Percentiles rank a stretch among this genome's conserved stretches.
Evolutionary conservation across 2,888 invertebrate genomes (phyloP).

Genomic region (Cyrtodaria siliqua): DNA sequence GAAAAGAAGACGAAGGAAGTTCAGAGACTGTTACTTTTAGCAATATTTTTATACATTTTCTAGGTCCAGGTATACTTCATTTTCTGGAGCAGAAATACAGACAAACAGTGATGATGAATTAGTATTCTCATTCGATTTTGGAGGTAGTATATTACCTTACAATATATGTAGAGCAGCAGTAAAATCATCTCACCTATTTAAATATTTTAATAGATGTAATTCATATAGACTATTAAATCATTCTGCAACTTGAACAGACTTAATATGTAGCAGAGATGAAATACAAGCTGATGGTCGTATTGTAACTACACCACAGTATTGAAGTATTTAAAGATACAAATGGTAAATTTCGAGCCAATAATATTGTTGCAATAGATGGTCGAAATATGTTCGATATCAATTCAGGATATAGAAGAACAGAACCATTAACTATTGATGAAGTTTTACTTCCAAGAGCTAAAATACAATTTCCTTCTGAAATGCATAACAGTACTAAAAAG

Average conservation of each 20-base stretch:
- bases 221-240: conserved; percentile 3
- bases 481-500: background rate
- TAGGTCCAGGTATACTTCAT: conserved; percentile 14
- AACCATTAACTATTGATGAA: background rate
- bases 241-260: background rate
- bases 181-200: background rate
- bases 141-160: conserved; percentile 5
- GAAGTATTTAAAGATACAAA: conserved; percentile 19
- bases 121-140: conserved; percentile 3
- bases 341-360: conserved; percentile 19
- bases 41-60: conserved; percentile 9
- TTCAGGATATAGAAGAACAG: background rate
- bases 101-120: background rate
- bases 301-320: conserved; percentile 13
- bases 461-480: conserved; percentile 11
- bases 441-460: conserved; percentile 4
- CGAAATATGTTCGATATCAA: background rate
- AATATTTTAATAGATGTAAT: conserved; percentile 1
- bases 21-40: conserved; percentile 8
- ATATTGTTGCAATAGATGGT: background rate
- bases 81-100: conserved; percentile 1
- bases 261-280: conserved; percentile 22
- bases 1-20: background rate
- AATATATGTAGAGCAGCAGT: conserved; percentile 6
- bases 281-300: conserved; percentile 29